Percentiles rank a stretch among this genome's conserved stretches.
Evolutionary conservation across 1,140 invertebrate species (phyloP).

Genomic region (Bombus pascuorum): DNA sequence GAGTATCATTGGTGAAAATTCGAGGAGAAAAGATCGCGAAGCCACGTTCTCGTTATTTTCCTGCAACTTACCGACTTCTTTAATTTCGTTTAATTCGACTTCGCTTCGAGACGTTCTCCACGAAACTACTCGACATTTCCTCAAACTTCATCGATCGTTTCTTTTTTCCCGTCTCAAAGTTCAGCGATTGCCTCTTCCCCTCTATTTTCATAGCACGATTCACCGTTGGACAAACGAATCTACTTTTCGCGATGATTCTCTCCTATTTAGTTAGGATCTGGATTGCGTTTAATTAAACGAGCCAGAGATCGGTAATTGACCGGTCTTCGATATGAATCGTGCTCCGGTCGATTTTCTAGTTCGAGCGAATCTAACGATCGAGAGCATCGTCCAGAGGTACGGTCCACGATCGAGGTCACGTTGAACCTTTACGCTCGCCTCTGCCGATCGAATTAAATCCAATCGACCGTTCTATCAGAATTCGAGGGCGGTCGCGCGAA

Average conservation of each 20-base stretch:
- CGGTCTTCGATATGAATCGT: neutral
- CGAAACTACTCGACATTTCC: no score
- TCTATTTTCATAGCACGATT: neutral
- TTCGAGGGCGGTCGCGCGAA: neutral
- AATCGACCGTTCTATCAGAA: neutral
- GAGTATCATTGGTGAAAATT: slow-evolving; percentile 12
- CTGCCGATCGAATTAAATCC: slow-evolving; percentile 23
- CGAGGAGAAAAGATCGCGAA: neutral
- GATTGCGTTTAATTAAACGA: slow-evolving; percentile 14
- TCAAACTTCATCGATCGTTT: no score
- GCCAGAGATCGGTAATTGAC: neutral
- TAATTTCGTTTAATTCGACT: neutral
- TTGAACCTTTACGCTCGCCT: neutral
- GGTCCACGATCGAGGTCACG: slow-evolving; percentile 38
- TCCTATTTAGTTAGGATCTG: neutral
- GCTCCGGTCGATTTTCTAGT: neutral
- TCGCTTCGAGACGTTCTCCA: no score
- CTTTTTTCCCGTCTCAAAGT: neutral
- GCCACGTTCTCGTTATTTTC: neutral
- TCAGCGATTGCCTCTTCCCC: neutral
- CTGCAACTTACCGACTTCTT: neutral
- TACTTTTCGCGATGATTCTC: neutral
- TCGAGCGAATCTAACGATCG: neutral
- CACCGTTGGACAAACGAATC: neutral
- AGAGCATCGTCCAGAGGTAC: slow-evolving; percentile 9